Evolutionary conservation across 2,113 vertebrate species (phyloP).

Genomic region (Dolichotis patagonum): DNA sequence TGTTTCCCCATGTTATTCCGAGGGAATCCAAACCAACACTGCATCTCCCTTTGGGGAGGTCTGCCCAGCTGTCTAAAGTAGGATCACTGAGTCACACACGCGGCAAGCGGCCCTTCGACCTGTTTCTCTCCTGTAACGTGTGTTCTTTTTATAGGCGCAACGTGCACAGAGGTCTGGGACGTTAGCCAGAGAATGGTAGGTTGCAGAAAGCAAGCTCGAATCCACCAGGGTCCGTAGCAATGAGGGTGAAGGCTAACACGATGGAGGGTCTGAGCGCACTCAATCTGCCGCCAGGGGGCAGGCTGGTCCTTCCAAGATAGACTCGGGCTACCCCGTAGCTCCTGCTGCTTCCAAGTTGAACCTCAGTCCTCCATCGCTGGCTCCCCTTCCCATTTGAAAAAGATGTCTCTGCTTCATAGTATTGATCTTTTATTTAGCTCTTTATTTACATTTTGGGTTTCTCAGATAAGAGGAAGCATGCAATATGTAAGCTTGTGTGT

Average conservation of each 20-base stretch:
- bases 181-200: background rate
- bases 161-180: background rate
- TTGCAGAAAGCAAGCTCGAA: background rate
- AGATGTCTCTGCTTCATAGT: background rate
- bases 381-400: background rate
- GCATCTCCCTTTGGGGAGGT: background rate
- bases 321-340: background rate
- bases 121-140: background rate
- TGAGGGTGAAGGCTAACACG: background rate
- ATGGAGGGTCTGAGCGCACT: background rate
- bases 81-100: background rate
- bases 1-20: background rate
- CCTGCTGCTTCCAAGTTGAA: accelerated
- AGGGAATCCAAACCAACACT: background rate
- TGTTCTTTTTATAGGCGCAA: background rate
- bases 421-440: background rate
- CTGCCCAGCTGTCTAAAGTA: background rate
- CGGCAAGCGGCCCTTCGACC: background rate
- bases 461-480: background rate
- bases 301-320: background rate
- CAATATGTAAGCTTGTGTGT: background rate
- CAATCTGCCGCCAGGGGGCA: background rate
- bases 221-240: background rate
- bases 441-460: background rate
- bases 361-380: background rate